Base-by-base conservation (phyloP, 1,140 invertebrate genomes). In the Scaptomyza hsui region DNA sequence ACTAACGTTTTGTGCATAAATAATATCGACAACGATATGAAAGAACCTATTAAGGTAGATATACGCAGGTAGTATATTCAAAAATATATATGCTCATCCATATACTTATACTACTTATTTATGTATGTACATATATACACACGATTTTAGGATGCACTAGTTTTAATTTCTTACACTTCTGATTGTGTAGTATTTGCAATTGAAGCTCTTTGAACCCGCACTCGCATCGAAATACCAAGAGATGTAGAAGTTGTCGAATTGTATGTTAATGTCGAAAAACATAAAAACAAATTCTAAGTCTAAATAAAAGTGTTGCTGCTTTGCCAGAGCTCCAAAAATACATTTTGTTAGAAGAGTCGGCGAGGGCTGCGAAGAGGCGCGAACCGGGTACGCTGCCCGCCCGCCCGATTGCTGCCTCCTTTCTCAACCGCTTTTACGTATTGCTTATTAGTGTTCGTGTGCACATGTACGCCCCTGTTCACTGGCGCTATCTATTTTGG, bases 281-380 rank as follows among this genome's bases (percentile, higher is more conserved):
- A 83, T 76, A 76, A 72, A 82, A 81, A 72, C 60, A 85, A 76
- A 76, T 85, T 76, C 80, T 41, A 72, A 59, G 68, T 71, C 44
- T 41, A 76, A 80, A 73, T 86, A 68, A 85, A 85, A 85, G 74
- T 82, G 81, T 81, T 77, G 76, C 81, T 77, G 81, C 60, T 85
- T 73, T 59, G 76, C 81, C 81, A 83, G 68, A 85, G 73, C 69
- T 86, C 81, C 81, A 85, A 85, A 85, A 85, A 85, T 85, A 85
- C 80, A 85, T 85, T 81, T 86, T 70, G 62, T 69, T 76, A n/a
- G 63, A 70, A 70, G 70, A 65, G 62, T 65, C 68, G 69, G 55
- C 32, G 81, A 75, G 61, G 72, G 80, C 75, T 69, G 63, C 41
- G 21, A 29, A 32, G 56, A 63, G 65, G 42, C 42, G 51, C 41